These are phyloP conservation scores for Dryobotodes eremita DNA, from an alignment of 2,888 invertebrate species.

Conservation along the genomic window DNA sequence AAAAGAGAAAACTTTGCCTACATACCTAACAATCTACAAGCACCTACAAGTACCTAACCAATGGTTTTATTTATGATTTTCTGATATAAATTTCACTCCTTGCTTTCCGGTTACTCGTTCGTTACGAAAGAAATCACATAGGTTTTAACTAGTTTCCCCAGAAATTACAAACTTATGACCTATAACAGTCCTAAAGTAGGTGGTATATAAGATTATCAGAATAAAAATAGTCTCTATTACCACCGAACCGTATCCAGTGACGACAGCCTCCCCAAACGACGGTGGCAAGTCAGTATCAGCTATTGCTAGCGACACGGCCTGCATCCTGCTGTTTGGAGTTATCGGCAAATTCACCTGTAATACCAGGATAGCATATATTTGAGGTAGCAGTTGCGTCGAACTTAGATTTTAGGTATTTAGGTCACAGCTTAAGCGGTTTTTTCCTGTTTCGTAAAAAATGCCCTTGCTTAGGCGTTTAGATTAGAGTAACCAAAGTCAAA, in stretches of 20 bases:
- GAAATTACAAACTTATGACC: not conserved
- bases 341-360: constrained; percentile 82
- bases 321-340: constrained; percentile 72
- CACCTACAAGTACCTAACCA: not conserved
- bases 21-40: not conserved
- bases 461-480: too few species aligned
- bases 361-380: constrained; percentile 55
- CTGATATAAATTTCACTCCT: not conserved
- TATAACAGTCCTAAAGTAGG: not conserved
- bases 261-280: constrained; percentile 82
- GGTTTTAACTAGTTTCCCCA: not conserved
- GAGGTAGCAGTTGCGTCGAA: constrained; percentile 1
- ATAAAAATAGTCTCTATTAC: constrained; percentile 69
- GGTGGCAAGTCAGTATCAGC: constrained; percentile 78
- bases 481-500: not conserved
- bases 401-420: constrained; percentile 9
- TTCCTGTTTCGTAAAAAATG: not conserved
- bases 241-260: constrained; percentile 88
- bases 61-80: not conserved
- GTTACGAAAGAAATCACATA: not conserved
- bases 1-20: constrained; percentile 13
- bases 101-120: not conserved
- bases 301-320: constrained; percentile 77
- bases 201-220: not conserved
- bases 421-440: not conserved